Evolutionary conservation across 2,113 vertebrate species (phyloP), one percentile per base, ranked within the genome.

Genomic region (Alectura lathami): DNA sequence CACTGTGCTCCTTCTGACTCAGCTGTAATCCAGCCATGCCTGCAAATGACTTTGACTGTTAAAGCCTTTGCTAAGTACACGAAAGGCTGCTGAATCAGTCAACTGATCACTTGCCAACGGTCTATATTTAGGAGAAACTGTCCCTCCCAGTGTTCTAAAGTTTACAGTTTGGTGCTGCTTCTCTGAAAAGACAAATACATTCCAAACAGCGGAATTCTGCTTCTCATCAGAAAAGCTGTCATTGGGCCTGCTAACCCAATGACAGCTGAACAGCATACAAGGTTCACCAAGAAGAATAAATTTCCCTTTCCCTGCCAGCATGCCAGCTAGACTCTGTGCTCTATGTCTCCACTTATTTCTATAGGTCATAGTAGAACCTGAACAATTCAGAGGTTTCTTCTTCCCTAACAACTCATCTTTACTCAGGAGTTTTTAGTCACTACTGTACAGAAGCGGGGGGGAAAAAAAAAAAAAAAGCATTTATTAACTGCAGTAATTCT

Each of bases 51-150:
- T 94, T 88, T 83, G 70, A 56, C 59, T 29, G 34, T 34, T 88
- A 69, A 88, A 91, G 83, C 10, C 23, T 59, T 66, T 88, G 51
- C 51, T 88, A 83, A 88, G 59, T 54, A 66, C 69, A 64, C 74
- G 60, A 83, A 80, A 68, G 64, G 13, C 43, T 92, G 91, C 74
- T 91, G 91, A 94, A 87, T 90, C 91, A 85, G 57, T 75, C 79
- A 62, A 43, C 24, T 86, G 34, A 51, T 73, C 79, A 70, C 29
- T 56, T 84, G 91, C 72, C 75, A 91, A 30, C 5, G 57, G 16
- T 59, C 77, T 93, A 66, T 91, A 89, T 94, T 91, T 94, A 96
- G 73, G n/a, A 73, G 9, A 62, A 11, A 59, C 26, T 78, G 50
- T 68, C 51, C 53, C 64, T 91, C 14, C 50, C 70, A 83, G 34